Conservation (phyloP, 2,797 vertebrate species). For the Acanthurus leucopareius region DNA sequence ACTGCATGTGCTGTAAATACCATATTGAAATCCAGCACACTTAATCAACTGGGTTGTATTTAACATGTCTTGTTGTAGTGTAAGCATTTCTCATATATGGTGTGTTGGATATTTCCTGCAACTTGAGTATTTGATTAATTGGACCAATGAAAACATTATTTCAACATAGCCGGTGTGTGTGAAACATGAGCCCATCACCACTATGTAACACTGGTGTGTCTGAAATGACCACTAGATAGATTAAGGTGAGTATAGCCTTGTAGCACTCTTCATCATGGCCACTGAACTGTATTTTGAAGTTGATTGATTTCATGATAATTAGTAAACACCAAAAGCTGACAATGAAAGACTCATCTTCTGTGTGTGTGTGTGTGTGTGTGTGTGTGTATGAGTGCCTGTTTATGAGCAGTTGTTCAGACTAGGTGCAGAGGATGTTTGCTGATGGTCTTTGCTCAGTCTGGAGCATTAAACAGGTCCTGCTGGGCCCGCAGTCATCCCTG, state of each 20-base stretch:
- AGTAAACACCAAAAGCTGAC: conserved; percentile 1
- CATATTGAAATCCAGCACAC: background rate
- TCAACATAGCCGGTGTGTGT: conserved; percentile 14
- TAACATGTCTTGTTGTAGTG: background rate
- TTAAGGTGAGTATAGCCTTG: background rate
- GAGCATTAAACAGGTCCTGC: conserved; percentile 70
- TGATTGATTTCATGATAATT: conserved; percentile 10
- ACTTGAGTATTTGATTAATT: background rate
- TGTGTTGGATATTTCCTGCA: too few relatives aligned
- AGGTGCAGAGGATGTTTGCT: conserved; percentile 75
- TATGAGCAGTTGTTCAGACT: conserved; percentile 59
- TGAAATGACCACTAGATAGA: conserved; percentile 1
- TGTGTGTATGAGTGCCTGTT: conserved; percentile 32
- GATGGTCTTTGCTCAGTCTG: conserved; percentile 77
- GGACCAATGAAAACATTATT: conserved; percentile 1
- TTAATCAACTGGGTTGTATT: background rate
- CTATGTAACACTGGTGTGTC: background rate
- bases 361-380: conserved; percentile 14
- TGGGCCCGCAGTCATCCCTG: conserved; percentile 39
- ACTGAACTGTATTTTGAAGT: background rate
- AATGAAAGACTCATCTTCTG: background rate
- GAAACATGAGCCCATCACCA: background rate
- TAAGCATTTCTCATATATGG: background rate
- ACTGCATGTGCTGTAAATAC: background rate
- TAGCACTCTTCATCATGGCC: background rate